Evolutionary conservation across 2,888 invertebrate species (phyloP), one percentile per base, ranked within the genome.

Genomic region (Dascillus cervinus): DNA sequence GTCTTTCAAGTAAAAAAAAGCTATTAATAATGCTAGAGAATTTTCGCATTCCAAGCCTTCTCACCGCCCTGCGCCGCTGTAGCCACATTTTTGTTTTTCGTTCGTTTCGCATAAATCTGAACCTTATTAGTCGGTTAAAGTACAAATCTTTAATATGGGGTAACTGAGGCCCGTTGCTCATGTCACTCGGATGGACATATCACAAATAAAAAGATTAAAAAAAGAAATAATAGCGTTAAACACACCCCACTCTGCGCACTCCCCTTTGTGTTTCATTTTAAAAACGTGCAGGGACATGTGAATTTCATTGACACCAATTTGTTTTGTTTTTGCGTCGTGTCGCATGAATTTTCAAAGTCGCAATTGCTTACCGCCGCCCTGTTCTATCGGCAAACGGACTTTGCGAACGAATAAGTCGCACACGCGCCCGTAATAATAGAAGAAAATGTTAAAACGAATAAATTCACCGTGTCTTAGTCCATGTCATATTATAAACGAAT

Each of bases 111-210:
- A n/a, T n/a, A n/a, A n/a, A 44, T 42, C 44, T 38, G 68, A 68
- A 69, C 74, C 77, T 73, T 73, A 77, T 78, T 80, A 81, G 80
- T 80, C 80, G 79, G 79, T 79, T 78, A 75, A 78, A 81, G 80
- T 80, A 81, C 80, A 81, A 80, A 80, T 78, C 78, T 78, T 79
- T 75, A 45, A 32, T 17, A 56, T 58, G 56, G 50, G 53, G 50
- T 32, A 22, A 35, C 34, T 34, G 38, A 31, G 28, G 46, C 41
- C 34, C 34, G 44, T 36, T 34, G 36, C 33, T 39, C 37, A 40
- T 34, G 14, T 38, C 36, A 42, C 46, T 46, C 43, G 48, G 50
- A 47, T 48, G 44, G 41, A 50, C 50, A 50, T 50, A 50, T 50
- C 50, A 50, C 29, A 12, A 31, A 29, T 32, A 6, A 10, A n/a